Percentiles rank a stretch among this genome's conserved stretches.
These are phyloP conservation scores for Brachyhypopomus occidentalis DNA, from an alignment of 2,113 vertebrate genomes.

Conservation along the genomic window DNA sequence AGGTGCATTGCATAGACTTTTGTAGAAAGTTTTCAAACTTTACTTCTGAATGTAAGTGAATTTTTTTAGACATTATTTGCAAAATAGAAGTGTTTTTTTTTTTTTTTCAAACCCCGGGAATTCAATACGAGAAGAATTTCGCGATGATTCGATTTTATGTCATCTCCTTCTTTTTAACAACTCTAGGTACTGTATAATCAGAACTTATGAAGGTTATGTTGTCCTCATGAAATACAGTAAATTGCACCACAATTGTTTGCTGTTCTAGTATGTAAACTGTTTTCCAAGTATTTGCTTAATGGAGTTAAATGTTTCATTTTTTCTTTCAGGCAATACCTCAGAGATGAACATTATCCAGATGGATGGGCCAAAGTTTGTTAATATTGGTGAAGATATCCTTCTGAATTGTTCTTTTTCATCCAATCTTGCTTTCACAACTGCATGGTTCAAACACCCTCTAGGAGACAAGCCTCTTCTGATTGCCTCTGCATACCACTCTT, in stretches of 20 bases:
- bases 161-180: not conserved
- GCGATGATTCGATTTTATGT: not conserved
- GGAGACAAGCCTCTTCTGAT: conserved; percentile 10
- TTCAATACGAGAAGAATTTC: too few species aligned
- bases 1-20: too few species aligned
- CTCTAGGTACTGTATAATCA: not conserved
- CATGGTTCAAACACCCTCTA: not conserved
- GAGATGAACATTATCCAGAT: not conserved
- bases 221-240: too few species aligned
- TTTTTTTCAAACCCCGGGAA: too few species aligned
- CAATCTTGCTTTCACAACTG: not conserved
- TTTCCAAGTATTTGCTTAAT: too few species aligned
- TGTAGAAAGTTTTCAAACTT: too few species aligned
- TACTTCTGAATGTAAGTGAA: too few species aligned
- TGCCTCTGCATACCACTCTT: not conserved
- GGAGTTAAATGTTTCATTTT: not conserved
- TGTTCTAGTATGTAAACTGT: not conserved
- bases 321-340: not conserved
- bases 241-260: not conserved
- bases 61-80: too few species aligned
- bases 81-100: too few species aligned
- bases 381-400: not conserved
- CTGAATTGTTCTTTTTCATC: not conserved
- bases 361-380: not conserved
- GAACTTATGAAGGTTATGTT: too few species aligned